A percentile compares a stretch with the other conserved stretches of the same genome.
Conservation (phyloP, 1,140 invertebrate genomes). For the Rhyacophila brunnea region DNA sequence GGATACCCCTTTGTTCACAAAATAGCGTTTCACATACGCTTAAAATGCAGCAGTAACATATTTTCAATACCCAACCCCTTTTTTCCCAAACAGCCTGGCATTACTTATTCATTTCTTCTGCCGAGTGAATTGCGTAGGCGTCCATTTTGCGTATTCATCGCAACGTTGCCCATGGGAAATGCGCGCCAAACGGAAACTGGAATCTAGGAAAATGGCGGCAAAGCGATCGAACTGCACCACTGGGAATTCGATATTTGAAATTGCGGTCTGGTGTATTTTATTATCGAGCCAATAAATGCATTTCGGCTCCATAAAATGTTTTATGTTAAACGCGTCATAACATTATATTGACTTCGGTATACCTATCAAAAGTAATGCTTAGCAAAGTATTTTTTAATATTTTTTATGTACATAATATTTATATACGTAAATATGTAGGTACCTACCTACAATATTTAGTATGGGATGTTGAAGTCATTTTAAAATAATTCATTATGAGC, state of each 20-base stretch:
- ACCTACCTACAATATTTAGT: too few relatives aligned
- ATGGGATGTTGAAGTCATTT: too few relatives aligned
- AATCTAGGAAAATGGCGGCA: constrained; percentile 16
- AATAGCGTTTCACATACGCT: too few relatives aligned
- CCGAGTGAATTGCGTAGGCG: constrained; percentile 1
- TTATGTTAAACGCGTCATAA: constrained; percentile 4
- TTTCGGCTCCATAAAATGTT: constrained; percentile 4
- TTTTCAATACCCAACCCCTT: constrained; percentile 12
- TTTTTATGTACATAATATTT: too few relatives aligned
- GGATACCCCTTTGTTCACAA: too few relatives aligned
- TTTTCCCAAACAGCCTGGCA: constrained; percentile 5
- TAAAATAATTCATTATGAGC: too few relatives aligned
- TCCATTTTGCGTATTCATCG: constrained; percentile 20
- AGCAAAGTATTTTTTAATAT: too few relatives aligned
- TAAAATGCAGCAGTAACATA: too few relatives aligned
- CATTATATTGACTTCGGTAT: too few relatives aligned
- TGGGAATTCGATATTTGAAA: constrained; percentile 17
- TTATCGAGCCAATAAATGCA: constrained; percentile 17
- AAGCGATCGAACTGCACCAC: constrained; percentile 15
- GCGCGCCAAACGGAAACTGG: constrained; percentile 4
- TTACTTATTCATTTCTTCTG: constrained; percentile 19
- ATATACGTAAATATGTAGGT: too few relatives aligned
- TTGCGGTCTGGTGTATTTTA: constrained; percentile 10
- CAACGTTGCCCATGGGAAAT: constrained; percentile 15
- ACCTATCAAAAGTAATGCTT: too few relatives aligned